These are phyloP conservation scores for Synergus umbraculus DNA, from an alignment of 2,888 invertebrate species.

Conservation along the genomic window DNA sequence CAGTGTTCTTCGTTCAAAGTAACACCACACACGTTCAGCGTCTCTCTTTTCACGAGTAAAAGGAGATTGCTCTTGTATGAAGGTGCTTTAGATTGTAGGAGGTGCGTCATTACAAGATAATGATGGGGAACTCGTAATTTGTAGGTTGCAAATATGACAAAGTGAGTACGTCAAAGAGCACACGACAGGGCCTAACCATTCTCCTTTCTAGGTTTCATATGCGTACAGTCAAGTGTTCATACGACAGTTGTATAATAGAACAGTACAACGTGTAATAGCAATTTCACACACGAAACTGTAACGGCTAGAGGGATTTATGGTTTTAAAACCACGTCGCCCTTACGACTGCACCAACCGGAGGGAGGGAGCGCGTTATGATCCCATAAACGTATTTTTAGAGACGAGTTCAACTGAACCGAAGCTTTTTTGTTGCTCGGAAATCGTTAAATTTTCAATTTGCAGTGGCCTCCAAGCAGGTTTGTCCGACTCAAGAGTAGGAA, in stretches of 20 bases:
- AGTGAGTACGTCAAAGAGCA: conserved; percentile 19
- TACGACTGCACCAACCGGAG: conserved; percentile 38
- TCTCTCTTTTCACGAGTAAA: background rate
- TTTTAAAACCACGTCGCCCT: conserved; percentile 15
- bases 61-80: background rate
- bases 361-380: conserved; percentile 64
- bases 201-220: conserved; percentile 22
- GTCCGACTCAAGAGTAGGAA: background rate
- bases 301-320: conserved; percentile 62
- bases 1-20: background rate
- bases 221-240: background rate
- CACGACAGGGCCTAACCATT: conserved; percentile 48
- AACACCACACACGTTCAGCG: background rate
- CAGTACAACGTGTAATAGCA: conserved; percentile 58
- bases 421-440: conserved; percentile 53
- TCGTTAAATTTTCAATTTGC: conserved; percentile 61
- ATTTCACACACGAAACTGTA: conserved; percentile 66
- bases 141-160: conserved; percentile 18
- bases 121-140: conserved; percentile 1
- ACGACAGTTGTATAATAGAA: background rate
- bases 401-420: conserved; percentile 36
- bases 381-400: conserved; percentile 74
- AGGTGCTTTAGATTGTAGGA: conserved; percentile 3
- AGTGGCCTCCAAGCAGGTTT: conserved; percentile 3
- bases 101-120: conserved; percentile 4